A percentile compares a stretch with the other conserved stretches of the same genome.
These are phyloP conservation scores for Mimas tiliae DNA, from an alignment of 2,888 invertebrate species.

Conservation along the genomic window DNA sequence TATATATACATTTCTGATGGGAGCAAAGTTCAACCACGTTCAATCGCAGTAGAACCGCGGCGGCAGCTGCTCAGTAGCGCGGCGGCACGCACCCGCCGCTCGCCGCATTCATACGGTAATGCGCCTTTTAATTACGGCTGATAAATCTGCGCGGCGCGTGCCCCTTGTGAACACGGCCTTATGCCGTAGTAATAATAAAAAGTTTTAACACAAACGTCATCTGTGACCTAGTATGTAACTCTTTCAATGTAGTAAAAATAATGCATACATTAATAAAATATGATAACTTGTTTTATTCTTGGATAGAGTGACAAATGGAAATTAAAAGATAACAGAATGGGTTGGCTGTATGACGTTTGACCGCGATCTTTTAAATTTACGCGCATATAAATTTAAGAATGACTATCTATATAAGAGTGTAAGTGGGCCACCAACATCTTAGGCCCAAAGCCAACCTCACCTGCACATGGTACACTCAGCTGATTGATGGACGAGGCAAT, in stretches of 20 bases:
- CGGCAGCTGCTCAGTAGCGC: conserved; percentile 69
- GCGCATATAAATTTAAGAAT: no score
- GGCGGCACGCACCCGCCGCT: conserved; percentile 66
- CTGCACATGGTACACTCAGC: no score
- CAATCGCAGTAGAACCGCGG: conserved; percentile 37
- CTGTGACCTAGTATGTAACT: conserved; percentile 3
- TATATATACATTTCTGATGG: conserved; percentile 1
- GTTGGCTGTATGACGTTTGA: no score
- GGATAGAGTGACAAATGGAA: neutral
- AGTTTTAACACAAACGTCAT: neutral
- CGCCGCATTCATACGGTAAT: conserved; percentile 75
- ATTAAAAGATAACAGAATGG: no score
- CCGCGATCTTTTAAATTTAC: no score
- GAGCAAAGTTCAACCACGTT: conserved; percentile 54
- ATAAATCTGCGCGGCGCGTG: conserved; percentile 82
- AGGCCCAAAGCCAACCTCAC: no score
- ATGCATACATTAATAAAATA: neutral
- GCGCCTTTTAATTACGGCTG: conserved; percentile 82
- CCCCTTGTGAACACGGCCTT: conserved; percentile 67
- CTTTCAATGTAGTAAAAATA: neutral
- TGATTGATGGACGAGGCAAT: no score
- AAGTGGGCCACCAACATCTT: no score
- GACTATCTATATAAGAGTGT: no score
- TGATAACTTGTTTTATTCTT: neutral
- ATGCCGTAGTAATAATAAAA: conserved; percentile 40